Evolutionary conservation across 2,888 invertebrate species (phyloP), one percentile per base, ranked within the genome.

Genomic region (Cremastinae sp.): DNA sequence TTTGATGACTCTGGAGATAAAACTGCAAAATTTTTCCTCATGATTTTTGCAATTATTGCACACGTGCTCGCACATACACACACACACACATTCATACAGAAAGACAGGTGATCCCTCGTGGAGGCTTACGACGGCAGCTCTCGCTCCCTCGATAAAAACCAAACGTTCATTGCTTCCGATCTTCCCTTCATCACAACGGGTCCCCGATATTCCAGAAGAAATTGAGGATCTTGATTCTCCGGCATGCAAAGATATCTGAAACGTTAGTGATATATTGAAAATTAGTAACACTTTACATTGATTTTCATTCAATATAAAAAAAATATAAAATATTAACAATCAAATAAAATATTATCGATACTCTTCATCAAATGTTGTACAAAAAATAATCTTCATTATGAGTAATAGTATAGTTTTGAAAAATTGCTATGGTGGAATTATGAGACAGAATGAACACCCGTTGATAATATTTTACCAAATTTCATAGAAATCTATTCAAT

Each of bases 161-260:
- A 97, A 16, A 97, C 96, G 87, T 97, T 94, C 97, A 97, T 97
- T 0, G 97, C 97, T 78, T 96, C 96, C 2, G 96, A 94, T 90
- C 96, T 96, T 58, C 97, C 97, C 90, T 97, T 98, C 97, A 98
- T 98, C 22, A 93, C 92, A 12, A 98, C 94, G 75, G 96, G 96
- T 12, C 97, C 97, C 64, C 97, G 94, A 86, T 95, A 96, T 20
- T 95, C 95, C 85, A 97, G 93, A 78, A 94, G 92, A 86, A 97
- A 97, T 84, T 95, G 94, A 36, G 95, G 95, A 84, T 97, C 97
- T 84, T 92, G 93, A 91, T 97, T 97, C 83, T 96, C 95, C 74
- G 94, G 93, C 81, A 94, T 92, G 90, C 94, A 94, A 66, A 97
- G 91, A 85, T 94, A 94, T 83, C 97, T 97, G 92, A 4, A 86